A percentile compares a stretch with the other conserved stretches of the same genome.
phyloP scores from a whole-genome alignment of 2,888 invertebrate species.

The Acronicta leporina region DNA sequence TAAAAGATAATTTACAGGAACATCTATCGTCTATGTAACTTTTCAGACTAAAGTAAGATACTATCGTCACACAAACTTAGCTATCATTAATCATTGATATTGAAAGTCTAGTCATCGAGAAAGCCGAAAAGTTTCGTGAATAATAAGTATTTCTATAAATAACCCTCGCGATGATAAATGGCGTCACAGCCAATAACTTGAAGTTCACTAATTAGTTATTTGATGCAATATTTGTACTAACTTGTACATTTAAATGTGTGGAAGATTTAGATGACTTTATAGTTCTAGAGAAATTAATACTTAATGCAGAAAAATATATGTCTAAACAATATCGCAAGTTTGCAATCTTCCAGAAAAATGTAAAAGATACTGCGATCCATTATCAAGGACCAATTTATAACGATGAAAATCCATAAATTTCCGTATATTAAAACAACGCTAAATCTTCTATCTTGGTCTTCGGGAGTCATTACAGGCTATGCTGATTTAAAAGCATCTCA shows the following conservation, averaged over 20 bases:
- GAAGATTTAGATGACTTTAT: not conserved
- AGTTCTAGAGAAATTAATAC: not conserved
- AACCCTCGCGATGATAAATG: conserved; percentile 20
- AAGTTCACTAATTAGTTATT: conserved; percentile 7
- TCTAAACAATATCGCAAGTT: too few species aligned
- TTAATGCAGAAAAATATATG: too few species aligned
- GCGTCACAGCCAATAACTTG: conserved; percentile 1
- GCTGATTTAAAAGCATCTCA: too few species aligned
- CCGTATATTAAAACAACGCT: too few species aligned
- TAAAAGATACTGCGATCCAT: too few species aligned
- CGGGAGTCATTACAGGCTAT: too few species aligned
- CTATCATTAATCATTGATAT: conserved; percentile 38
- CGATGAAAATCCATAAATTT: too few species aligned
- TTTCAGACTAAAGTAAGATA: conserved; percentile 8
- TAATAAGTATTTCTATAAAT: conserved; percentile 28
- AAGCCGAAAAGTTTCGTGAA: conserved; percentile 17
- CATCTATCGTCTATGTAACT: conserved; percentile 2
- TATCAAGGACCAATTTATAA: not conserved
- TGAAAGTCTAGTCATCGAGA: conserved; percentile 9
- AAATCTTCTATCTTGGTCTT: too few species aligned
- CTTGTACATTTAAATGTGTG: not conserved
- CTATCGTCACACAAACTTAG: conserved; percentile 5
- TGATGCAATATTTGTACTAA: not conserved
- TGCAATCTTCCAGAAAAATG: too few species aligned
- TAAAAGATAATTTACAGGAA: conserved; percentile 6